phyloP scores from a whole-genome alignment of 2,113 vertebrate species.

The Ciconia boyciana region DNA sequence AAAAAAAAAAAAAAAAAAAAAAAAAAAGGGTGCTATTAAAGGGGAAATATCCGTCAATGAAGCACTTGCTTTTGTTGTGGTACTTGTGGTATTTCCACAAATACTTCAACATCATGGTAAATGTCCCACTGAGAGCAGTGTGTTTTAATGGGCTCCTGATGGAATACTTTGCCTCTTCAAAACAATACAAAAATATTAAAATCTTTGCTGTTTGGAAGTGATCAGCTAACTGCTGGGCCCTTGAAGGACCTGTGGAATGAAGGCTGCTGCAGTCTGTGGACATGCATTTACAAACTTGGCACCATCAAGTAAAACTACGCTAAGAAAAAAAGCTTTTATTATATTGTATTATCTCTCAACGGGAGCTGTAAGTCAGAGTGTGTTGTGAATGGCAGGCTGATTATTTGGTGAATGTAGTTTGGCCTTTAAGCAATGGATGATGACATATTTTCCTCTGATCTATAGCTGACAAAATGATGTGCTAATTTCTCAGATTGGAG shows the following conservation, averaged over 20 bases:
- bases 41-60: neutral
- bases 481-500: neutral
- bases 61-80: neutral
- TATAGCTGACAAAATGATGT: neutral
- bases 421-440: neutral
- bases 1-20: neutral
- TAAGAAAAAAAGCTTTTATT: neutral
- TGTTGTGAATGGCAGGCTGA: neutral
- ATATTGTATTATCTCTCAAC: neutral
- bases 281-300: neutral
- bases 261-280: neutral
- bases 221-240: neutral
- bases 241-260: neutral
- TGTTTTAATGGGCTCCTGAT: neutral
- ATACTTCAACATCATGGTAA: neutral
- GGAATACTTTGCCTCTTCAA: neutral
- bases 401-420: neutral
- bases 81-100: neutral
- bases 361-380: neutral
- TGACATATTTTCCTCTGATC: neutral
- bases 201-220: neutral
- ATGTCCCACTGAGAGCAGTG: neutral
- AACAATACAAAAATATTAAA: neutral
- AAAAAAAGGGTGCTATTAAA: neutral
- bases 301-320: neutral